Evolutionary conservation across 2,888 invertebrate species (phyloP).

Genomic region (Campopleginae sp.): DNA sequence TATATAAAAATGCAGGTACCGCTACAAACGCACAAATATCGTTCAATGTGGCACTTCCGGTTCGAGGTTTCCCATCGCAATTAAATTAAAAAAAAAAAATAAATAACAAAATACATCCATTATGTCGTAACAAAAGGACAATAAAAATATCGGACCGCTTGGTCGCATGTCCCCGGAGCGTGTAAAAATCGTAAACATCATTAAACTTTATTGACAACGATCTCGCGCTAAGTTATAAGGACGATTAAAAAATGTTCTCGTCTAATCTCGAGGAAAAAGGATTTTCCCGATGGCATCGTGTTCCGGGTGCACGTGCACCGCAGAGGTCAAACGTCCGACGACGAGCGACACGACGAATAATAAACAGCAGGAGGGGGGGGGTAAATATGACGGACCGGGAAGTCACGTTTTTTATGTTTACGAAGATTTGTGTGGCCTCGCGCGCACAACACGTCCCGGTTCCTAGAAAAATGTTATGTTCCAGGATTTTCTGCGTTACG

Average conservation of each 20-base stretch:
- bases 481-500: neutral
- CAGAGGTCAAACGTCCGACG: conserved; percentile 53
- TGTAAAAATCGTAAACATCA: neutral
- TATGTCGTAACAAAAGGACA: neutral
- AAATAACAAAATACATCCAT: neutral
- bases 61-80: conserved; percentile 59
- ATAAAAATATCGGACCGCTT: neutral
- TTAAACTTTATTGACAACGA: neutral
- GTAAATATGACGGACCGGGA: neutral
- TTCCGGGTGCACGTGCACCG: conserved; percentile 39
- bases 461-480: no score
- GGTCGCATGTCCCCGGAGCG: neutral
- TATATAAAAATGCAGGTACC: conserved; percentile 23
- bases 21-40: conserved; percentile 41
- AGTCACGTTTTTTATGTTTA: conserved; percentile 12
- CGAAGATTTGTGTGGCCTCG: neutral
- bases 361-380: neutral
- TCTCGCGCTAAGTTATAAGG: conserved; percentile 5
- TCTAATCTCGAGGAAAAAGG: neutral
- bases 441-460: neutral
- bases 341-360: conserved; percentile 39
- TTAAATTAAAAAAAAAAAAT: conserved; percentile 48
- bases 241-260: neutral
- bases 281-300: conserved; percentile 34
- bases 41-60: conserved; percentile 67